Base-by-base conservation (phyloP, 2,113 vertebrate genomes). In the Oreochromis tanganicae region DNA sequence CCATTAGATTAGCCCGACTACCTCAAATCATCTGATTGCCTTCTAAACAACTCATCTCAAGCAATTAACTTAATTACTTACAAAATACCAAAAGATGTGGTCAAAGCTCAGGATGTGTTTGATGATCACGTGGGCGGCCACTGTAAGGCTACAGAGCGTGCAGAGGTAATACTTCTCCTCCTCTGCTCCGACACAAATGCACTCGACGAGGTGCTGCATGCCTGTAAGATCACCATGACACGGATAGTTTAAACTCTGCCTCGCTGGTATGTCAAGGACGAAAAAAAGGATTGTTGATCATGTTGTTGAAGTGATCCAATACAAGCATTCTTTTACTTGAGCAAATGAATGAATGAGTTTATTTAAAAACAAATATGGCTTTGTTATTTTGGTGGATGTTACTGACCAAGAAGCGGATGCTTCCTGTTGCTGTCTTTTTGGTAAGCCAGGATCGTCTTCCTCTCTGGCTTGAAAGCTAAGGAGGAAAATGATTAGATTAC, bases 71-170 rank as follows among this genome's bases (percentile, higher is more conserved):
- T 17, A 73, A 43, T 71, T 46, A 90, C 94, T 95, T 89, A 96
- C 95, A 85, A 95, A 92, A 83, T 93, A 96, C 55, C 24, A 50
- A 19, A 68, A 80, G 79, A 96, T 34, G 90, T 96, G 95, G 87
- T 95, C 92, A 66, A 95, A 94, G 85, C 95, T 94, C 84, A 96
- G 85, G 38, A 95, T n/a, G 6, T 95, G 95, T 83, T 84, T 85
- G 80, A 96, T 91, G 82, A 95, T 82, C 13, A 19, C 7, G 34
- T 54, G 61, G 19, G 36, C 3, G 5, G 13, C 21, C 10, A 96
- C 4, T 5, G 85, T 85, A 5, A 88, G 73, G 5, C 46, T 16
- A 41, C 95, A 96, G 38, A 95, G 89, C 1, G 87, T 92, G 89
- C 95, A 96, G 19, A 96, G 93, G 84, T 93, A 95, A 36, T 83